A percentile compares a stretch with the other conserved stretches of the same genome.
Conservation (phyloP, 2,888 invertebrate genomes). For the Diadromus collaris region DNA sequence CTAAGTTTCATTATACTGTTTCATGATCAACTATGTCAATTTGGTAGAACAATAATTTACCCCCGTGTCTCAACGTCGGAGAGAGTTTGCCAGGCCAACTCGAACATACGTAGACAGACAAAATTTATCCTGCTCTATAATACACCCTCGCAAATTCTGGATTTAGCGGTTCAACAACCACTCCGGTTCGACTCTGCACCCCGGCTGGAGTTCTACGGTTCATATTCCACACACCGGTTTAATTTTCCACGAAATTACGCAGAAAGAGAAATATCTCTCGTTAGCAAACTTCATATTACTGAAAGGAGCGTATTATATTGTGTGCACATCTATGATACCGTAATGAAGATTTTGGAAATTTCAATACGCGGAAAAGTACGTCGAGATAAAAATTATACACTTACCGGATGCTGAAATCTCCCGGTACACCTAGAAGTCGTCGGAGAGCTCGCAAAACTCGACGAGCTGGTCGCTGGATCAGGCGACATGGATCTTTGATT, state of each 20-base stretch:
- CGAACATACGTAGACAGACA: not conserved
- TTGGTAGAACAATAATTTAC: not conserved
- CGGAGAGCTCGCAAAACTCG: not conserved
- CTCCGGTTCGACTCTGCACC: not conserved
- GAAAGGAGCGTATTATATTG: not conserved
- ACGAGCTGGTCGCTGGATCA: conserved; percentile 39
- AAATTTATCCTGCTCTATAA: not conserved
- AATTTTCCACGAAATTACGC: not conserved
- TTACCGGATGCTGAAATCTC: conserved; percentile 49
- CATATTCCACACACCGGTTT: not conserved
- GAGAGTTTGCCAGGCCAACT: not conserved
- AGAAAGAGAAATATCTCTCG: not conserved
- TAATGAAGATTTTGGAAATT: not conserved
- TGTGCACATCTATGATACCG: not conserved
- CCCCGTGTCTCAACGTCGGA: not conserved
- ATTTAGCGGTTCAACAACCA: not conserved
- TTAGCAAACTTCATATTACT: conserved; percentile 1
- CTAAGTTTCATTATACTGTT: conserved; percentile 1
- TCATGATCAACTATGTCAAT: not conserved
- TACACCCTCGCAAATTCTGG: not conserved
- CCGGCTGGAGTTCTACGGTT: too few relatives aligned
- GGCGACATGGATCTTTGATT: conserved; percentile 46
- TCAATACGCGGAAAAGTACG: not conserved
- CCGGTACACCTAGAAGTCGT: conserved; percentile 16
- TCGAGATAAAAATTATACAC: conserved; percentile 5